phyloP scores from a whole-genome alignment of 2,113 vertebrate species.

The Bubo scandiacus region DNA sequence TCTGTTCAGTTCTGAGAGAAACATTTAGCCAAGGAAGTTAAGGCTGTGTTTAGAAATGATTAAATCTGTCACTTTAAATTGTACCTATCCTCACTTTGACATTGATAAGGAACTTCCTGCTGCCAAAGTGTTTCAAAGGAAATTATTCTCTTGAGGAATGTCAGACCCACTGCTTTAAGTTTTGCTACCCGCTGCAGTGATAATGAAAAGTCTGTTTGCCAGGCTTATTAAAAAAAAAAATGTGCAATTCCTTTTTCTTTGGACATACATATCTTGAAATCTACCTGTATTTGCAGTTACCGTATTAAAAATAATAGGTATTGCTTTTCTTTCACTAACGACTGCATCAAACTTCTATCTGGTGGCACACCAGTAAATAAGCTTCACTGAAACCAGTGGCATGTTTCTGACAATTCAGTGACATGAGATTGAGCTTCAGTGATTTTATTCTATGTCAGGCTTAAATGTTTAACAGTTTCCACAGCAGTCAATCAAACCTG shows the following conservation, averaged over 20 bases:
- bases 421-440: background rate
- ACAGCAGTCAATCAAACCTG: background rate
- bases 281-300: background rate
- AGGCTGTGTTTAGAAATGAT: background rate
- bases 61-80: background rate
- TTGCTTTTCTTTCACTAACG: background rate
- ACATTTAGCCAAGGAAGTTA: background rate
- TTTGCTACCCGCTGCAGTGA: background rate
- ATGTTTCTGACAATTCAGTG: background rate
- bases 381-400: background rate
- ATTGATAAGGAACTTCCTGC: background rate
- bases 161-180: background rate
- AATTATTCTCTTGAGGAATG: background rate
- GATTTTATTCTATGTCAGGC: background rate
- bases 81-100: background rate
- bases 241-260: background rate
- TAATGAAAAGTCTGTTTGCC: background rate
- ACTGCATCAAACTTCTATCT: background rate
- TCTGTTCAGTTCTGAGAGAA: background rate
- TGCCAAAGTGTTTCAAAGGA: background rate
- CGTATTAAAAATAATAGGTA: background rate
- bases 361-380: background rate
- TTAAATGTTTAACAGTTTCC: conserved; percentile 23
- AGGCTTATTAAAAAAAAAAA: background rate
- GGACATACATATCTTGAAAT: background rate